Evolutionary conservation across 53 echinoderm and acorn worm genomes (phyloP).

Genomic region (Astropecten irregularis): DNA sequence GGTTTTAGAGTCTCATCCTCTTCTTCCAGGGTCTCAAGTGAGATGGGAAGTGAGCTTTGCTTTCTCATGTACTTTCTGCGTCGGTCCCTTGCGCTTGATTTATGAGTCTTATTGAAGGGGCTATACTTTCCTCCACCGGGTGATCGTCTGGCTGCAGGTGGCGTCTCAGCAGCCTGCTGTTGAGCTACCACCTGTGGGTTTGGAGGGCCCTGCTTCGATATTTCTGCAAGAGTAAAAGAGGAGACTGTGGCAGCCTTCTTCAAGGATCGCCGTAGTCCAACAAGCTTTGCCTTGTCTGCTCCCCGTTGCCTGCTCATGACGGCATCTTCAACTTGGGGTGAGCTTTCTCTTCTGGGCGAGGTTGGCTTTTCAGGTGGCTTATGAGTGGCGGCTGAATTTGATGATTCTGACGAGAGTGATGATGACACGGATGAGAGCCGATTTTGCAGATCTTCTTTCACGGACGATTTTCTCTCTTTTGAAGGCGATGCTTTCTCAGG

Average conservation of each 20-base stretch:
- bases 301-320: constrained; percentile 33
- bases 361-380: too few relatives aligned
- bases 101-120: constrained; percentile 63
- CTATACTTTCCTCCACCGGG: constrained; percentile 37
- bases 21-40: constrained; percentile 88
- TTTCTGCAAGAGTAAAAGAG: constrained; percentile 48
- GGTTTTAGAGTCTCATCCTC: constrained; percentile 87
- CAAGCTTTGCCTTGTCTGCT: constrained; percentile 30
- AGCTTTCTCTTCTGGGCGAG: too few relatives aligned
- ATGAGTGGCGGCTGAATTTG: not conserved
- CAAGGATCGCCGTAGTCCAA: constrained; percentile 33
- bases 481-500: constrained; percentile 16
- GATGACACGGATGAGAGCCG: not conserved
- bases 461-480: constrained; percentile 14
- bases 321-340: constrained; percentile 20
- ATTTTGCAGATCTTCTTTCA: not conserved
- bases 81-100: constrained; percentile 75
- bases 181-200: constrained; percentile 8
- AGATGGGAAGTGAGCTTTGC: constrained; percentile 96
- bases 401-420: not conserved
- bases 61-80: constrained; percentile 74
- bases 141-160: constrained; percentile 12
- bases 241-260: constrained; percentile 67
- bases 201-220: constrained; percentile 3
- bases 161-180: not conserved